Conservation (phyloP, 53 echinoderm and acorn worm genomes). For the Astropecten irregularis region DNA sequence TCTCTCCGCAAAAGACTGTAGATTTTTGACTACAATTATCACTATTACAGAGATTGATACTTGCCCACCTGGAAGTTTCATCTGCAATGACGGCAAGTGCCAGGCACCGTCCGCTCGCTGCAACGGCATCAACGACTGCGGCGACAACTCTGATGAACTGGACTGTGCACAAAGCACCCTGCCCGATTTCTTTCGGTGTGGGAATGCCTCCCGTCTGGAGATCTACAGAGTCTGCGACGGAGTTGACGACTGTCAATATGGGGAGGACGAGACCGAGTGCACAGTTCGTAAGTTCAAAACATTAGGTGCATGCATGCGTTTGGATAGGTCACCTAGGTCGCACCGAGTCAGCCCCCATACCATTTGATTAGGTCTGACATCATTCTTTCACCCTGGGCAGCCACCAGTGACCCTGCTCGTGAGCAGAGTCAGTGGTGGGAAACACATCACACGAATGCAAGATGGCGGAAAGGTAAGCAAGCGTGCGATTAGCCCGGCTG, state of each 20-base stretch:
- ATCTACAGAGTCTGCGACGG: conserved; percentile 60
- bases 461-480: no score
- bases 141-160: conserved; percentile 59
- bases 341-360: no score
- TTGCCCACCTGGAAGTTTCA: conserved; percentile 50
- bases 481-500: no score
- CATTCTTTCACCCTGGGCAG: no score
- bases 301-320: no score
- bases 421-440: no score
- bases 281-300: conserved; percentile 60
- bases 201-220: conserved; percentile 61
- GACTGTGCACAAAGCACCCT: neutral
- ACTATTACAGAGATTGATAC: neutral
- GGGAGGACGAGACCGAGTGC: conserved; percentile 69
- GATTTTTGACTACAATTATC: no score
- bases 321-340: no score
- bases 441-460: no score
- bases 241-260: conserved; percentile 22
- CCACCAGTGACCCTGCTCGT: no score
- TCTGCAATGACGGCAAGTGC: conserved; percentile 63
- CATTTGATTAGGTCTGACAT: no score
- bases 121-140: conserved; percentile 58
- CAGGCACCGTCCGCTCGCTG: conserved; percentile 19
- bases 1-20: no score
- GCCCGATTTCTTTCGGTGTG: conserved; percentile 67